These are phyloP conservation scores for Halichondria panicea DNA, from an alignment of 37 sponge, comb jelly and placozoan species.

Conservation along the genomic window DNA sequence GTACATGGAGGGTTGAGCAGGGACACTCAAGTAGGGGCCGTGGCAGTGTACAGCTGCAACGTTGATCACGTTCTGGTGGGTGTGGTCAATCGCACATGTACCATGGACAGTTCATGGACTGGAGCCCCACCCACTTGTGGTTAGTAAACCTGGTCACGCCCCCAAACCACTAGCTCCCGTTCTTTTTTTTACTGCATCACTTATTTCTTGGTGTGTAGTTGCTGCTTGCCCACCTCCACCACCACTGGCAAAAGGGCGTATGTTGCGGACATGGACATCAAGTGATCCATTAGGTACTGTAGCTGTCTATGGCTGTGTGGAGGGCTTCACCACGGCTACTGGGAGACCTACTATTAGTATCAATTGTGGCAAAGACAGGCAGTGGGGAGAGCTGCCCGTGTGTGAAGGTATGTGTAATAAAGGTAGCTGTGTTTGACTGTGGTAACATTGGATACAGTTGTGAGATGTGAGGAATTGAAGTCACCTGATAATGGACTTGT, in stretches of 20 bases:
- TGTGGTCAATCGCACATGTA: neutral
- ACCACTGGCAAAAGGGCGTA: neutral
- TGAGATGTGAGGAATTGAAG: neutral
- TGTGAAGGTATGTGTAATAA: neutral
- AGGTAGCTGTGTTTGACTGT: too few species aligned
- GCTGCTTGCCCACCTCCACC: neutral
- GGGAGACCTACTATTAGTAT: too few species aligned
- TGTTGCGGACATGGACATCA: too few species aligned
- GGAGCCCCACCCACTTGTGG: neutral
- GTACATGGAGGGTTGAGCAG: neutral
- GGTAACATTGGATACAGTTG: neutral
- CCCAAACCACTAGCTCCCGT: neutral
- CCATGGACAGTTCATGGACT: neutral
- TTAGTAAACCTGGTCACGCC: neutral
- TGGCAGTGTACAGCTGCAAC: slow-evolving; percentile 5
- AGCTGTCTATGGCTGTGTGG: too few species aligned
- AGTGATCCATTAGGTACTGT: too few species aligned
- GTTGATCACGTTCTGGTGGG: slow-evolving; percentile 4
- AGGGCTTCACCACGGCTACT: too few species aligned
- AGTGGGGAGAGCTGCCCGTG: neutral
- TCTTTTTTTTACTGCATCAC: slow-evolving; percentile 2
- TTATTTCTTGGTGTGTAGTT: neutral
- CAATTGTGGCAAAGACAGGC: too few species aligned
- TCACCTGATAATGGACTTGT: neutral
- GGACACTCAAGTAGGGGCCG: neutral